A percentile compares a stretch with the other conserved stretches of the same genome.
These are phyloP conservation scores for Neoarius graeffei DNA, from an alignment of 2,113 vertebrate species.

Conservation along the genomic window DNA sequence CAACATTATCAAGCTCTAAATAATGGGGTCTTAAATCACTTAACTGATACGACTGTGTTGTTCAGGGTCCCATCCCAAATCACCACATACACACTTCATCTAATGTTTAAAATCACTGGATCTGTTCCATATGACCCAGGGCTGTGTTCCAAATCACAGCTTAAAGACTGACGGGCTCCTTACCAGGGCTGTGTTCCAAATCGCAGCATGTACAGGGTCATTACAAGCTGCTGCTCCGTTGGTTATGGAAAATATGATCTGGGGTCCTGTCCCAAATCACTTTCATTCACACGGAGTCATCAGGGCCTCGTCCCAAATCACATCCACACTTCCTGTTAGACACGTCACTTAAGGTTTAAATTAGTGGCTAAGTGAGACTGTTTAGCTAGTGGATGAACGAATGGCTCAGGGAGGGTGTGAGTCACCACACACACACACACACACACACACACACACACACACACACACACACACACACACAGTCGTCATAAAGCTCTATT, in stretches of 20 bases:
- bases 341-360: background rate
- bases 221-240: background rate
- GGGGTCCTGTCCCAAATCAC: constrained; percentile 6
- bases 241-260: background rate
- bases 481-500: background rate
- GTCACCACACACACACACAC: constrained; percentile 22
- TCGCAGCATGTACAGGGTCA: background rate
- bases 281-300: background rate
- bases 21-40: background rate
- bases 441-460: constrained; percentile 27
- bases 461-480: constrained; percentile 24
- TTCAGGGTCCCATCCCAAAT: background rate
- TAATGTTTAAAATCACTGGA: background rate
- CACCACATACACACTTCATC: background rate
- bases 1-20: background rate
- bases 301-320: background rate
- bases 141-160: background rate
- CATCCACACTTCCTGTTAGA: background rate
- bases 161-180: background rate
- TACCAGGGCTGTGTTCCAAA: background rate
- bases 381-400: background rate
- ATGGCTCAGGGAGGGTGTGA: background rate
- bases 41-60: background rate
- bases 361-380: background rate
- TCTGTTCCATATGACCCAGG: background rate